Percentiles rank a stretch among this genome's conserved stretches.
phyloP scores from a whole-genome alignment of 2,888 invertebrate species.

The Meteorus cinctellus region DNA sequence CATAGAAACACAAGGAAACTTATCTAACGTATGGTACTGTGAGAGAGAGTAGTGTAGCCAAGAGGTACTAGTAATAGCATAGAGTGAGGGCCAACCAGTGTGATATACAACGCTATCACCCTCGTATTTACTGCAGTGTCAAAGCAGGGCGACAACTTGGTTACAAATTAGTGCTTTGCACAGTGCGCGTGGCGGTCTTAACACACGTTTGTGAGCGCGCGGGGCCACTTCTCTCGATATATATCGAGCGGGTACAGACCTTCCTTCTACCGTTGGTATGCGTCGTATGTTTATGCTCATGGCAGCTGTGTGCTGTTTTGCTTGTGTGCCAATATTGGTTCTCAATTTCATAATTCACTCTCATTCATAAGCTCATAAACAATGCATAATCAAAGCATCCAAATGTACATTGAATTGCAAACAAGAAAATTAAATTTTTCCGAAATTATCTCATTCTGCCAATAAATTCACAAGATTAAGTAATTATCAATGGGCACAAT shows the following conservation, averaged over 20 bases:
- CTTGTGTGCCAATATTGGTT: constrained; percentile 71
- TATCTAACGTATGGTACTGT: constrained; percentile 14
- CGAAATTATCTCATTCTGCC: no score
- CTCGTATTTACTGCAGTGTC: constrained; percentile 72
- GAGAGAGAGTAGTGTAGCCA: no score
- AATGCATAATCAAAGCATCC: background rate
- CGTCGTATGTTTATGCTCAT: constrained; percentile 69
- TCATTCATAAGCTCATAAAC: constrained; percentile 7
- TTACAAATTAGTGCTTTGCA: constrained; percentile 72
- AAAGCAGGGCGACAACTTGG: constrained; percentile 72
- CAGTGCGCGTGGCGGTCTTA: constrained; percentile 47
- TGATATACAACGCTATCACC: constrained; percentile 71
- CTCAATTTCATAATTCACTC: constrained; percentile 70
- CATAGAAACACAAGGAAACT: background rate
- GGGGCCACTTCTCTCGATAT: constrained; percentile 42
- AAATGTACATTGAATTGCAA: background rate
- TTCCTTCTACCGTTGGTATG: constrained; percentile 54
- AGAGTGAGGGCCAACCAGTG: constrained; percentile 56
- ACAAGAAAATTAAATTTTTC: no score
- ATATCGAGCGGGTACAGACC: constrained; percentile 45
- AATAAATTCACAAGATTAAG: no score
- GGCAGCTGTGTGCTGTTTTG: constrained; percentile 68
- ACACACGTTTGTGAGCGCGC: constrained; percentile 14
- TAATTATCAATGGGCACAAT: no score
- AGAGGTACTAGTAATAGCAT: background rate